phyloP scores from a whole-genome alignment of 2,113 vertebrate species.

The Phrynocephalus versicolor region DNA sequence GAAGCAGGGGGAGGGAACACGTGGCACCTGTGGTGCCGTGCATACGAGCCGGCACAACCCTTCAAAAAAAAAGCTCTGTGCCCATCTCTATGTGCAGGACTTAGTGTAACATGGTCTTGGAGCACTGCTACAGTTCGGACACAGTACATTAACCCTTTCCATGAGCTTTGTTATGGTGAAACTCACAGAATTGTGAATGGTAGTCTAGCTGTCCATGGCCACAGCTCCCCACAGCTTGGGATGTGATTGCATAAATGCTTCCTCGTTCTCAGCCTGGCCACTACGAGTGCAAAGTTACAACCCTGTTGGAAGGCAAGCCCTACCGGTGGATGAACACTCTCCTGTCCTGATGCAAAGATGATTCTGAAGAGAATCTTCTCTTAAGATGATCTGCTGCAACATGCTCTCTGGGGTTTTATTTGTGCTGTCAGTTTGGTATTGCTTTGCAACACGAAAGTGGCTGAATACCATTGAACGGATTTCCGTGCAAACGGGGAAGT shows the following conservation, averaged over 20 bases:
- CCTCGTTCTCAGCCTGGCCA: neutral
- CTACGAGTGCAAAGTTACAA: neutral
- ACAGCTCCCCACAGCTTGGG: neutral
- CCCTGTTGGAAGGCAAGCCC: neutral
- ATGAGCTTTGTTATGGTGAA: neutral
- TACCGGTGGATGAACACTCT: neutral
- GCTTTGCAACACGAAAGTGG: too few relatives aligned
- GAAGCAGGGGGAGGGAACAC: too few relatives aligned
- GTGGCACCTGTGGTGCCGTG: too few relatives aligned
- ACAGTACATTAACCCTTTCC: neutral
- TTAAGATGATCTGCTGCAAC: too few relatives aligned
- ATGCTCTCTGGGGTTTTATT: neutral
- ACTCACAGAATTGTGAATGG: neutral
- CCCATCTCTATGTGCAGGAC: too few relatives aligned
- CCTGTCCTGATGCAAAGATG: too few relatives aligned
- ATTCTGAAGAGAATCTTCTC: too few relatives aligned
- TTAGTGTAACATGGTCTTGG: neutral
- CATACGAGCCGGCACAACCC: too few relatives aligned
- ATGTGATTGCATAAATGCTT: neutral
- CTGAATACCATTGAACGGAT: neutral
- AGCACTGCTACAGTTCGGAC: neutral
- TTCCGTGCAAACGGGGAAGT: neutral
- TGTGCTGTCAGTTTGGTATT: too few relatives aligned
- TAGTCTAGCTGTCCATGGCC: neutral
- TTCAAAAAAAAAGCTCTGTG: too few relatives aligned